phyloP scores from a whole-genome alignment of 2,888 invertebrate species.

The Mythimna ferrago region DNA sequence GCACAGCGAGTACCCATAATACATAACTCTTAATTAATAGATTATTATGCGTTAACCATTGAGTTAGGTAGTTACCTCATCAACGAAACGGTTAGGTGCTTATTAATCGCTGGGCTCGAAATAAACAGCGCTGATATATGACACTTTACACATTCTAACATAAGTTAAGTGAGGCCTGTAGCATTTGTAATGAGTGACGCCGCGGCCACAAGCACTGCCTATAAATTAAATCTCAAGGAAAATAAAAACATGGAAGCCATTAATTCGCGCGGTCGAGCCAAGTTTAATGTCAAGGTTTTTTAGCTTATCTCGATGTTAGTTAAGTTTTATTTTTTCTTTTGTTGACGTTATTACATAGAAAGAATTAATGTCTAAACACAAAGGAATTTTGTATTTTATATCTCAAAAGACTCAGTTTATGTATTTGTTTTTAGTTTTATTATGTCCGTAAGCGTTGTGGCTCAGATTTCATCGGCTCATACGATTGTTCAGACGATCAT shows the following conservation, averaged over 20 bases:
- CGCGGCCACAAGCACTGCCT: constrained; percentile 83
- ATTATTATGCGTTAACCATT: constrained; percentile 39
- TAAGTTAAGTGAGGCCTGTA: constrained; percentile 82
- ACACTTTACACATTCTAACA: constrained; percentile 88
- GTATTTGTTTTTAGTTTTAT: constrained; percentile 57
- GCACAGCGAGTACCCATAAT: constrained; percentile 15
- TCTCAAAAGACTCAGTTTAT: constrained; percentile 51
- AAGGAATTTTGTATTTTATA: constrained; percentile 70
- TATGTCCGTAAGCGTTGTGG: constrained; percentile 37
- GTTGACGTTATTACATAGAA: constrained; percentile 84
- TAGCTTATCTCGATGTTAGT: constrained; percentile 89
- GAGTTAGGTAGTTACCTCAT: constrained; percentile 75
- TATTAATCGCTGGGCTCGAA: constrained; percentile 80
- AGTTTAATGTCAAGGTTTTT: constrained; percentile 91
- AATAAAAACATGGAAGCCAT: constrained; percentile 91
- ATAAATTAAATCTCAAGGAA: constrained; percentile 91
- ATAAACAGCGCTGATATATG: constrained; percentile 88
- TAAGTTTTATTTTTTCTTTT: constrained; percentile 86
- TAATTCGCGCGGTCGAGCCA: constrained; percentile 90
- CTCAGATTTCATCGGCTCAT: constrained; percentile 40
- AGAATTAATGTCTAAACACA: constrained; percentile 79
- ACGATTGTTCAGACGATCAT: constrained; percentile 10
- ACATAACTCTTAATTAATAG: constrained; percentile 47
- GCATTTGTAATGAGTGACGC: constrained; percentile 89
- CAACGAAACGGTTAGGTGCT: constrained; percentile 73